Evolutionary conservation across 2,797 vertebrate genomes (phyloP).

Genomic region (Anolis apletophallus): DNA sequence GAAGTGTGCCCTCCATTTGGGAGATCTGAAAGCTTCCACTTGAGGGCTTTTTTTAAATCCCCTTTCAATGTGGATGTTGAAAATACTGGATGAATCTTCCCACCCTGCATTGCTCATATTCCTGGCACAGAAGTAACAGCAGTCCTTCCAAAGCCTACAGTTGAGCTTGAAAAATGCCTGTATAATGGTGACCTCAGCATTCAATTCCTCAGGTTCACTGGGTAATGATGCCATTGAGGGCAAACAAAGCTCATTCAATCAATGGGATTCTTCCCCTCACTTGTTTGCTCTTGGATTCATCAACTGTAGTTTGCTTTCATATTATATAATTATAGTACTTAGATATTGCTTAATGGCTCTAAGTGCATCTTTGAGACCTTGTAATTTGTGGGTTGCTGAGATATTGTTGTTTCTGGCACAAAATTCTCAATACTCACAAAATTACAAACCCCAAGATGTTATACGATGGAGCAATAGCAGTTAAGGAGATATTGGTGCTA

Average conservation of each 20-base stretch:
- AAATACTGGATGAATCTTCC: background rate
- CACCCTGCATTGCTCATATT: too few species aligned
- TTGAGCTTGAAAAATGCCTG: background rate
- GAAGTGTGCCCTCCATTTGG: background rate
- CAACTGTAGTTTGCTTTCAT: background rate
- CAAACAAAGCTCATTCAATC: background rate
- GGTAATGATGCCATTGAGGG: background rate
- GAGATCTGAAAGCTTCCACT: too few species aligned
- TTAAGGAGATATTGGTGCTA: too few species aligned
- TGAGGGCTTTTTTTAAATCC: background rate
- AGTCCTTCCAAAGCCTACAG: background rate
- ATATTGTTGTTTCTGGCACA: too few species aligned
- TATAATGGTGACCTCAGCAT: background rate
- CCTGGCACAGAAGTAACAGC: background rate
- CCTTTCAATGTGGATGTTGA: background rate
- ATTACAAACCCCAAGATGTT: too few species aligned
- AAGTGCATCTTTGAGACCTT: too few species aligned
- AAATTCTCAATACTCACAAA: too few species aligned
- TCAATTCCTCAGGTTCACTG: background rate
- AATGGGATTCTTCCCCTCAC: background rate
- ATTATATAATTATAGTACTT: too few species aligned
- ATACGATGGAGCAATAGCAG: too few species aligned
- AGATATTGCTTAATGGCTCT: too few species aligned
- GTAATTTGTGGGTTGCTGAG: too few species aligned
- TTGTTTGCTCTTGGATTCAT: background rate